phyloP scores from a whole-genome alignment of 1,140 invertebrate species.

The Notospermus geniculatus region DNA sequence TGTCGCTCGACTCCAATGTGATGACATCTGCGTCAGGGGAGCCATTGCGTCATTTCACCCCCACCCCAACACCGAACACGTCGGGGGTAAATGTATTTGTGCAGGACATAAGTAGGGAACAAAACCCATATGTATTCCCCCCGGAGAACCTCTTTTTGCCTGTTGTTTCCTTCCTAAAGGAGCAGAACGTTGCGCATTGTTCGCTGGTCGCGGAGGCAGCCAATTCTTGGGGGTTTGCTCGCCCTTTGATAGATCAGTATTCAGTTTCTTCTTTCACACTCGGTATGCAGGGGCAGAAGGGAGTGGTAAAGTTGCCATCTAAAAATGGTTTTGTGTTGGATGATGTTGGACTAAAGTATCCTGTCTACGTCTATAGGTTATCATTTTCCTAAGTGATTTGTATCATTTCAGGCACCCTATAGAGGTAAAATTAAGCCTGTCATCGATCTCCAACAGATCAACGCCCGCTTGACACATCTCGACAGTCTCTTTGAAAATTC shows the following conservation, averaged over 20 bases:
- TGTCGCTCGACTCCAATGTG: too few species aligned
- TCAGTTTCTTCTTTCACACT: background rate
- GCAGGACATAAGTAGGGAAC: background rate
- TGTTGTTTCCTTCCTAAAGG: background rate
- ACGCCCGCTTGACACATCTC: too few species aligned
- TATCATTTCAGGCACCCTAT: too few species aligned
- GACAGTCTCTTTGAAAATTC: background rate
- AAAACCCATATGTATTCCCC: background rate
- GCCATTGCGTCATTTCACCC: background rate
- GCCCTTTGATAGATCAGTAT: background rate
- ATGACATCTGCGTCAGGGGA: too few species aligned
- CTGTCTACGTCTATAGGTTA: background rate
- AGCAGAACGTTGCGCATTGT: background rate
- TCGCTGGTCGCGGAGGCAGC: background rate
- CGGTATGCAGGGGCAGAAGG: background rate
- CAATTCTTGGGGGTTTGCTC: background rate
- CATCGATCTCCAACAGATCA: too few species aligned
- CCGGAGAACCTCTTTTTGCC: background rate
- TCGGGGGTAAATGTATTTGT: constrained; percentile 1
- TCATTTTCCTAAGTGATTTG: too few species aligned
- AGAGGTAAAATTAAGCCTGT: too few species aligned
- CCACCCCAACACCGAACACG: background rate
- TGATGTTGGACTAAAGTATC: background rate
- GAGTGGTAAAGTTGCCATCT: background rate
- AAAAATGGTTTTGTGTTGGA: background rate